Conservation (phyloP, 2,797 vertebrate genomes). For the Syndactyla subalaris region DNA sequence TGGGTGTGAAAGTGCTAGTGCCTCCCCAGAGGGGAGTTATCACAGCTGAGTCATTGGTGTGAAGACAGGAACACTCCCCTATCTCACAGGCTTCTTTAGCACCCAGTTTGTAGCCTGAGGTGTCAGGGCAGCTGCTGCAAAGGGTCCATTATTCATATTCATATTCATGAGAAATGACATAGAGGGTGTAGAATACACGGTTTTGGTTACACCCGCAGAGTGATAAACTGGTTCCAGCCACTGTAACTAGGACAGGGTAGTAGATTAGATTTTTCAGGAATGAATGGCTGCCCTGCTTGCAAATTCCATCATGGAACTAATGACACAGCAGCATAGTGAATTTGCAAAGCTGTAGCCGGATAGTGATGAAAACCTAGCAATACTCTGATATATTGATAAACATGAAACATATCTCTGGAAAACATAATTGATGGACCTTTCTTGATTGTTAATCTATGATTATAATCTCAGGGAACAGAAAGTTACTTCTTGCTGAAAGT, state of each 20-base stretch:
- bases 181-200: too few relatives aligned
- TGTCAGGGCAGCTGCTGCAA: too few relatives aligned
- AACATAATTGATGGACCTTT: background rate
- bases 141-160: too few relatives aligned
- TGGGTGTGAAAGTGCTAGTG: too few relatives aligned
- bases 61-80: too few relatives aligned
- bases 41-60: too few relatives aligned
- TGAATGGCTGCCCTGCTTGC: background rate
- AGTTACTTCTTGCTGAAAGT: background rate
- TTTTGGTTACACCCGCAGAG: too few relatives aligned
- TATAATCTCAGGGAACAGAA: background rate
- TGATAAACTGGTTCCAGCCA: too few relatives aligned
- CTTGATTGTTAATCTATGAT: background rate
- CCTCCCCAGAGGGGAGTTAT: too few relatives aligned
- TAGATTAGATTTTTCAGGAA: conserved; percentile 4
- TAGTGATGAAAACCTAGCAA: background rate
- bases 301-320: background rate
- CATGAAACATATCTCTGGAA: background rate
- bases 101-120: too few relatives aligned
- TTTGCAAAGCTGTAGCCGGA: background rate
- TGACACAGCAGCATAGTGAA: rapidly evolving
- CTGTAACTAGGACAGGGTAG: background rate
- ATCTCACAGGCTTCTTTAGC: too few relatives aligned
- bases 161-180: too few relatives aligned
- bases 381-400: background rate